Base-by-base conservation (phyloP, 2,888 invertebrate species). In the Apodemia zela region DNA sequence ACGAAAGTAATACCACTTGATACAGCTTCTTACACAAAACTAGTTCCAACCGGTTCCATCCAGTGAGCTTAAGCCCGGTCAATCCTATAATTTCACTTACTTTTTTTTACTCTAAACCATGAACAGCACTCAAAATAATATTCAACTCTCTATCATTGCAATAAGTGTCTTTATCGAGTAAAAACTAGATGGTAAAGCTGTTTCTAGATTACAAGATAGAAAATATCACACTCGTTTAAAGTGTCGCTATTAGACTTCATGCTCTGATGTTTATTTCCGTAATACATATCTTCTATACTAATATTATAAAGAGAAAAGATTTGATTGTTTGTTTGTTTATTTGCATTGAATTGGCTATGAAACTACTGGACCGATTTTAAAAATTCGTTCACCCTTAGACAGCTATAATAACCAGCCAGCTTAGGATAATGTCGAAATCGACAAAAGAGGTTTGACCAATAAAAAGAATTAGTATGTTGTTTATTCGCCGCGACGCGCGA, bases 31-130 rank as follows among this genome's bases (percentile, higher is more conserved):
- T 35, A 60, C 62, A 57, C 63, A 45, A 64, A 72, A 73, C 80
- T 72, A 72, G 75, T 74, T 71, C 58, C 13, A 72, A 75, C 79
- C 72, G 69, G 77, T 80, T 73, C 47, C n/a, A 65, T 68, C 74
- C 70, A 69, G 71, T 72, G 60, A 73, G 68, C 71, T 68, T 59
- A 65, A 69, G 68, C 60, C 67, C 62, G 73, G 72, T 69, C 80
- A 76, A 76, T 80, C 80, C 83, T 79, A 80, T 79, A 80, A 75
- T 81, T 83, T 79, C 79, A 77, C 75, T 80, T 73, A 69, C 74
- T 79, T 78, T 73, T n/a, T 77, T 75, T 45, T 45, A 42, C 42
- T 45, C 17, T 0, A 45, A 45, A 45, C 45, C 45, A 45, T 17
- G 15, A 13, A 5, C 15, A 5, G 10, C 15, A 42, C 1, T 42